Evolutionary conservation across 2,113 vertebrate species (phyloP), one percentile per base, ranked within the genome.

Genomic region (Nerophis lumbriciformis): DNA sequence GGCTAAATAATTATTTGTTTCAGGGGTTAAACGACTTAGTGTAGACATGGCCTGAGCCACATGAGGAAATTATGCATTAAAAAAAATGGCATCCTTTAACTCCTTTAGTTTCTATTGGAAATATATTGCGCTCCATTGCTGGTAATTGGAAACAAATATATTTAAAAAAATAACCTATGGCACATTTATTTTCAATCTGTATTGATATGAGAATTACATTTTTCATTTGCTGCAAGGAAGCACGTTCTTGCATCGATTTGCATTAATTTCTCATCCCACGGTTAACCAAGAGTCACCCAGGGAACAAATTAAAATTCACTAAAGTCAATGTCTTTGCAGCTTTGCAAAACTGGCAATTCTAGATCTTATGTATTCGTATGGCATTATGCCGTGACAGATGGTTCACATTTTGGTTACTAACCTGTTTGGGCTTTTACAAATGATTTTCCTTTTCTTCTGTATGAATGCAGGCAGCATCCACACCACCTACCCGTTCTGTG

Each of bases 31-130:
- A 28, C 28, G 4, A 28, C 1, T 28, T 3, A 3, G 4, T 28
- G 28, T 28, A 28, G 28, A 28, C 28, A 28, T 28, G 28, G 28
- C 28, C 28, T 28, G 28, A 28, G 28, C 28, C 1, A 80, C 83
- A 75, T 81, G 84, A 76, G 79, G 73, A 73, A 76, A 75, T 78
- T 60, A 8, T 58, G 48, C 36, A 38, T 60, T 67, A 54, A 67
- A 64, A 54, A 54, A 35, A 11, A 11, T 4, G 9, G 11, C 42
- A 11, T 39, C 12, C 42, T 12, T 45, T 12, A 12, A 45, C 61
- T 58, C 61, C 59, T 51, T 68, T 38, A 39, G 39, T 59, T 50
- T 77, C 45, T 48, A 45, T 60, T 55, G 65, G 36, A 73, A 48
- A 66, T 60, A 45, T 52, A 48, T 51, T n/a, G 5, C 19, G 15